A percentile compares a stretch with the other conserved stretches of the same genome.
Conservation (phyloP, 2,888 invertebrate genomes). For the Anodontia alba region DNA sequence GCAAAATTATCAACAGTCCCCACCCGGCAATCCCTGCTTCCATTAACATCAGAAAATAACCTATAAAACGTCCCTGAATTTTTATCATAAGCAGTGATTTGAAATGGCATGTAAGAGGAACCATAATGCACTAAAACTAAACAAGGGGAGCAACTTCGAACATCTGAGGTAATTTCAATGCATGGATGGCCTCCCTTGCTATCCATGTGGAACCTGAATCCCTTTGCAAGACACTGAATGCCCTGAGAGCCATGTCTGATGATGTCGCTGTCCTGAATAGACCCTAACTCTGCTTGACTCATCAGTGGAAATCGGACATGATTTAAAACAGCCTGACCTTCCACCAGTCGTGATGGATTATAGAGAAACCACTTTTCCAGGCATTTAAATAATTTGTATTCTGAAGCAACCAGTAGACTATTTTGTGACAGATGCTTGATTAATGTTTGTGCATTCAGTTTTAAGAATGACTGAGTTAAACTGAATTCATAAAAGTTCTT, state of each 20-base stretch:
- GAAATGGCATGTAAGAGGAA: slow-evolving; percentile 82
- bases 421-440: slow-evolving; percentile 77
- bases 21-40: slow-evolving; percentile 82
- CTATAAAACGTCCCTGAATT: slow-evolving; percentile 76
- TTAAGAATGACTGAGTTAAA: slow-evolving; percentile 78
- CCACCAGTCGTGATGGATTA: slow-evolving; percentile 69
- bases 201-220: slow-evolving; percentile 77
- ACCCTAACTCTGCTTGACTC: slow-evolving; percentile 78
- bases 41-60: slow-evolving; percentile 81
- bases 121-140: slow-evolving; percentile 81
- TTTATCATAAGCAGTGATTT: slow-evolving; percentile 82
- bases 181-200: slow-evolving; percentile 78
- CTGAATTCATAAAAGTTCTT: slow-evolving; percentile 81
- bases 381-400: slow-evolving; percentile 78
- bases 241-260: slow-evolving; percentile 73
- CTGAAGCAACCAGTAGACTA: slow-evolving; percentile 75
- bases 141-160: slow-evolving; percentile 70
- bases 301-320: slow-evolving; percentile 82
- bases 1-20: slow-evolving; percentile 82
- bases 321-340: slow-evolving; percentile 71
- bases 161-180: slow-evolving; percentile 72
- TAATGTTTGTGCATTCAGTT: slow-evolving; percentile 74
- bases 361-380: slow-evolving; percentile 80
- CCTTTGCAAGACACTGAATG: slow-evolving; percentile 73
- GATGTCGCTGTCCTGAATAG: slow-evolving; percentile 74